Evolutionary conservation across 2,113 vertebrate species (phyloP).

Genomic region (Calyptomena viridis): DNA sequence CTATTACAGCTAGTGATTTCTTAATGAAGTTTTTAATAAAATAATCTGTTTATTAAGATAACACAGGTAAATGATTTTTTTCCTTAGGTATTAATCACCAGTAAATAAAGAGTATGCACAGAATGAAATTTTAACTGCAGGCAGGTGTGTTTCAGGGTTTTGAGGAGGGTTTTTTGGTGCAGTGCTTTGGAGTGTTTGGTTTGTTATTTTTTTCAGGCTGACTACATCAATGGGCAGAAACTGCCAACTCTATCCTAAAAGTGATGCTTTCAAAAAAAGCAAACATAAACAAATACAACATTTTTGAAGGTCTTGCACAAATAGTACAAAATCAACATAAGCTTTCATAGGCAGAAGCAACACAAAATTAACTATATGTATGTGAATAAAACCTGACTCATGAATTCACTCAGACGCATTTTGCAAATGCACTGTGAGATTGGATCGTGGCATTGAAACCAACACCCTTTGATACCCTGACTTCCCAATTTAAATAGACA

Average conservation of each 20-base stretch:
- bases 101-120: neutral
- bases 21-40: neutral
- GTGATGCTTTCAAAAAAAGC: neutral
- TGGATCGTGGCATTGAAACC: neutral
- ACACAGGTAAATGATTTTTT: neutral
- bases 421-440: neutral
- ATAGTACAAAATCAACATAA: neutral
- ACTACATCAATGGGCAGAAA: neutral
- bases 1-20: neutral
- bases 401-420: neutral
- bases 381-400: neutral
- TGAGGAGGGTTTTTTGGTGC: accelerated
- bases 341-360: neutral
- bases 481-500: neutral
- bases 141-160: neutral
- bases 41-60: neutral
- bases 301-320: neutral
- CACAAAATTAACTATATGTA: neutral
- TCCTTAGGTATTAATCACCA: neutral
- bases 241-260: neutral
- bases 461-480: neutral
- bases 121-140: neutral
- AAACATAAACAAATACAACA: neutral
- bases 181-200: neutral
- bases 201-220: neutral